These are phyloP conservation scores for Drosophila ogumai DNA, from an alignment of 1,140 invertebrate species.

Conservation along the genomic window DNA sequence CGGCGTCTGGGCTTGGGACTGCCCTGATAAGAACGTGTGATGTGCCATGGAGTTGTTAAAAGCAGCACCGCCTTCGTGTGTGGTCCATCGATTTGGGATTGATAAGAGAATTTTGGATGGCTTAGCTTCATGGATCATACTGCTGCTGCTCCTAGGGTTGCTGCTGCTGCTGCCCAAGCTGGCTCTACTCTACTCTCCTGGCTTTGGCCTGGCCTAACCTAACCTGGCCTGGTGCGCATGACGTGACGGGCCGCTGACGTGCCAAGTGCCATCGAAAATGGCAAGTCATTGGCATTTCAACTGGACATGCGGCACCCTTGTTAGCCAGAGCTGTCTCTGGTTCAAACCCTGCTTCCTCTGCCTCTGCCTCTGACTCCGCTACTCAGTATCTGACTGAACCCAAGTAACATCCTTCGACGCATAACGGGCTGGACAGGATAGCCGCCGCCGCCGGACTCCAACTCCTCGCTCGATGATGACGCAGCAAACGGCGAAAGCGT, in stretches of 20 bases:
- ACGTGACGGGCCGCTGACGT: slow-evolving; percentile 65
- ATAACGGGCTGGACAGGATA: slow-evolving; percentile 66
- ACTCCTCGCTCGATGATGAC: slow-evolving; percentile 54
- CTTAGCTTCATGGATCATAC: slow-evolving; percentile 16
- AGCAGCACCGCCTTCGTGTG: slow-evolving; percentile 71
- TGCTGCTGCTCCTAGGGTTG: slow-evolving; percentile 18
- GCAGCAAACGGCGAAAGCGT: slow-evolving; percentile 68
- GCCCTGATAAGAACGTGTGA: slow-evolving; percentile 72
- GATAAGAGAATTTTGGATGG: slow-evolving; percentile 72
- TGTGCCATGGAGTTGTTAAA: slow-evolving; percentile 74
- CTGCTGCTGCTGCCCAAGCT: slow-evolving; percentile 17
- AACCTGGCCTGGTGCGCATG: slow-evolving; percentile 39
- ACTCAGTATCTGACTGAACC: slow-evolving; percentile 11
- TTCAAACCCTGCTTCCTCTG: slow-evolving; percentile 19
- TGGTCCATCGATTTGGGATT: slow-evolving; percentile 60
- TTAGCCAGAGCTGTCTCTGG: slow-evolving; percentile 65
- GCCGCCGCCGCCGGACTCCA: slow-evolving; percentile 28
- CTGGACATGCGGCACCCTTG: slow-evolving; percentile 81
- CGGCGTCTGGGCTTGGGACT: slow-evolving; percentile 24
- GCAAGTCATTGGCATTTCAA: slow-evolving; percentile 83
- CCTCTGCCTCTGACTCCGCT: slow-evolving; percentile 1
- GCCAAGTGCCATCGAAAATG: slow-evolving; percentile 80
- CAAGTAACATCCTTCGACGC: slow-evolving; percentile 76
- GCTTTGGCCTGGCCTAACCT: slow-evolving; percentile 4
- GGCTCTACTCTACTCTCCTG: slow-evolving; percentile 23